Evolutionary conservation across 1,140 invertebrate species (phyloP), one percentile per base, ranked within the genome.

Genomic region (Thalassaphorura encarpata): DNA sequence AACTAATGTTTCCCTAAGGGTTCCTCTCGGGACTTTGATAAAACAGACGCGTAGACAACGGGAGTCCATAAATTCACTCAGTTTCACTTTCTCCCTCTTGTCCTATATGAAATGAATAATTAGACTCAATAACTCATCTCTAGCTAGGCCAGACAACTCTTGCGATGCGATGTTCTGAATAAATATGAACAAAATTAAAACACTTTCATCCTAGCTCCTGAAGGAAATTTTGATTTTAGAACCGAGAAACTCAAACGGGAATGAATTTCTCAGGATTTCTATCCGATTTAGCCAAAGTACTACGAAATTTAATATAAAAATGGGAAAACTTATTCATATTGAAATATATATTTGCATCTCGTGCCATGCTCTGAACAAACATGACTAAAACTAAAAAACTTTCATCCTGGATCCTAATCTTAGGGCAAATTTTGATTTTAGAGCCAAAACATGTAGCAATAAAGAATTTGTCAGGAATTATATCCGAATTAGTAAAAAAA

Each of bases 61-160:
- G 13, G 13, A 8, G 6, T 43, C 41, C 18, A 15, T n/a, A 19
- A 43, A 8, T 43, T 43, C 21, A 11, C 8, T 15, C 11, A 47
- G 4, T 47, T 13, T 8, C 4, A 47, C 24, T 47, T 26, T 19
- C 45, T 47, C 45, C 47, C 47, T 24, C 21, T 18, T 28, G 54
- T 31, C 54, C 47, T 45, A 49, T 56, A n/a, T n/a, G n/a, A n/a
- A n/a, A 56, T 56, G 47, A 56, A 56, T 56, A 33, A 56, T 56
- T 56, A 51, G 42, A 47, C 8, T n/a, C n/a, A n/a, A n/a, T n/a
- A n/a, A 26, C 19, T 27, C 6, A 21, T 47, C 28, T 47, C 45
- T 47, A 21, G 21, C 45, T 21, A 13, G 21, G 6, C 28, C 27
- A 36, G 23, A 56, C 41, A 54, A 54, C 28, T 54, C 52, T n/a